Evolutionary conservation across 2,113 vertebrate genomes (phyloP).

Genomic region (Anhinga rufa): DNA sequence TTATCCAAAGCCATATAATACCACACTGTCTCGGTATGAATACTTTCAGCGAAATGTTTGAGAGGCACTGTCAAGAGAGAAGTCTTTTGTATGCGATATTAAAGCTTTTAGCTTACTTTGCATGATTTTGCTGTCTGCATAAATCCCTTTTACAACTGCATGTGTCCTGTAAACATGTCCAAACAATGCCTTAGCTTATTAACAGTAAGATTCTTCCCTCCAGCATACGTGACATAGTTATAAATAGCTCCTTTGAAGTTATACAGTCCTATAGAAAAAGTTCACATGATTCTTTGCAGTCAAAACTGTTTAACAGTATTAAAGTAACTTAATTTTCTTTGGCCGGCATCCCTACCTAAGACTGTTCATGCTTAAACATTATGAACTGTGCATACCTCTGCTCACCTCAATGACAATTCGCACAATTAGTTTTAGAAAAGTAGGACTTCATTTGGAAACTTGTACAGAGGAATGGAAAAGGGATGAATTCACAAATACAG

Average conservation of each 20-base stretch:
- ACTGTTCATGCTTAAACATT: background rate
- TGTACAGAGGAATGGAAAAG: background rate
- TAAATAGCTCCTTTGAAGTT: slow-evolving; percentile 52
- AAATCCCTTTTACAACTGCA: background rate
- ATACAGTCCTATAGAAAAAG: slow-evolving; percentile 25
- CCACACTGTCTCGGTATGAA: background rate
- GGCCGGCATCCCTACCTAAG: background rate
- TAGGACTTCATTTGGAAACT: background rate
- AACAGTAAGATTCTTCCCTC: slow-evolving; percentile 29
- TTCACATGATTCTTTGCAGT: slow-evolving; percentile 39
- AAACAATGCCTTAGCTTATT: slow-evolving; percentile 29
- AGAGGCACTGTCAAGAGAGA: background rate
- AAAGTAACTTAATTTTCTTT: slow-evolving; percentile 51
- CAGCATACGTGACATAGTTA: slow-evolving; percentile 27
- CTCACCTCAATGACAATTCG: background rate
- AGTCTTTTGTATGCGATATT: background rate
- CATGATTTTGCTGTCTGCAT: slow-evolving; percentile 14
- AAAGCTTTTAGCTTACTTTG: slow-evolving; percentile 46
- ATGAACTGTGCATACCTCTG: background rate
- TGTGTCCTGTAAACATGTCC: slow-evolving; percentile 23
- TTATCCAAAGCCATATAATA: background rate
- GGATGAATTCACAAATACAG: background rate
- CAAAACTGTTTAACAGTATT: slow-evolving; percentile 31
- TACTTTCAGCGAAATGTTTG: background rate
- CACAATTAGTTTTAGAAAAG: slow-evolving; percentile 18